These are phyloP conservation scores for Zosterops lateralis DNA, from an alignment of 2,113 vertebrate species.

Conservation along the genomic window DNA sequence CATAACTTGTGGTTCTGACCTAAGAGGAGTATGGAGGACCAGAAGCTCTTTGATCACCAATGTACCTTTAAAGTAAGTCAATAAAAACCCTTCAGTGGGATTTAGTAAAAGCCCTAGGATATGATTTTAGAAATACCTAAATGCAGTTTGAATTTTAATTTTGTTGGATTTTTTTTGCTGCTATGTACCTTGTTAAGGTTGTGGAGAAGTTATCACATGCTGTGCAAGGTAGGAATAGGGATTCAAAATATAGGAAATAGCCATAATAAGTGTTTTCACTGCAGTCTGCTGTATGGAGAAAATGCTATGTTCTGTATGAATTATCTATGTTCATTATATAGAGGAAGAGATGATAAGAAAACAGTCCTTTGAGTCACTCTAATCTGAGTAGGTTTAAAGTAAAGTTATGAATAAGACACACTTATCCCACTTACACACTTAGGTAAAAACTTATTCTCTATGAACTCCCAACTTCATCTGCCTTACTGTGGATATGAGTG, in stretches of 20 bases:
- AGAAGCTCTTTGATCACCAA: neutral
- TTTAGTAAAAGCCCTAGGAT: neutral
- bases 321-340: neutral
- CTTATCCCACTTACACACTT: neutral
- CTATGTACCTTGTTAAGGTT: neutral
- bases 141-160: neutral
- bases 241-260: neutral
- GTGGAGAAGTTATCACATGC: neutral
- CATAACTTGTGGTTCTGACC: neutral
- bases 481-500: neutral
- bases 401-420: neutral
- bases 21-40: neutral
- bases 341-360: neutral
- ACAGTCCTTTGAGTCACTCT: neutral
- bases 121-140: neutral
- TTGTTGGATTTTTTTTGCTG: neutral
- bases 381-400: neutral
- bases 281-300: neutral
- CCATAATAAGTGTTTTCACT: neutral
- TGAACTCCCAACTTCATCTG: neutral
- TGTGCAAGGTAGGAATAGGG: neutral
- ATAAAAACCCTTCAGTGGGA: neutral
- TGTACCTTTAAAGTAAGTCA: neutral
- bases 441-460: neutral
- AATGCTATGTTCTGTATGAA: neutral